Base-by-base conservation (phyloP, 2,888 invertebrate genomes). In the Rotaria macrura region DNA sequence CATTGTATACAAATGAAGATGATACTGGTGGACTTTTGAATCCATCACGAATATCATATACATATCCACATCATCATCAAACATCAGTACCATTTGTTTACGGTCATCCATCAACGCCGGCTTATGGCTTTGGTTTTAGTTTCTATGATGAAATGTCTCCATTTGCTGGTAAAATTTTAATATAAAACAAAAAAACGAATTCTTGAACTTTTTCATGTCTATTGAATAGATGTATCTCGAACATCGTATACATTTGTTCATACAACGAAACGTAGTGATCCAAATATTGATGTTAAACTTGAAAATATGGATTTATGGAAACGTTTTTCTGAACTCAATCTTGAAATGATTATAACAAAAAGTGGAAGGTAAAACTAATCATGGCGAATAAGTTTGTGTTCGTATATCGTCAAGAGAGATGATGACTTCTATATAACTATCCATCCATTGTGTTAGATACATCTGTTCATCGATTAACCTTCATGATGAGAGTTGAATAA, bases 301-400 rank as follows among this genome's bases (percentile, higher is more conserved):
- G 92, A 91, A 87, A 91, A 91, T 88, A 88, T 89, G 65, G 91
- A 91, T n/a, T 89, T 92, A 34, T 92, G 92, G 92, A 88, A 88
- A 74, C 90, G 90, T 87, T 92, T 92, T 87, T 90, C 91, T 88
- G 87, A 89, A 49, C 88, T 91, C 34, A 91, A 91, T 23, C 92
- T 92, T 2, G 92, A 92, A 87, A 92, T 92, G 92, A 92, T 92
- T 87, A 92, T 92, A 88, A 92, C 92, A 6, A 92, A 92, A 88
- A 89, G 91, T 34, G 92, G 92, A 20, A 47, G 84, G 84, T 84
- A 79, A 43, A 23, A 43, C 1, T 10, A 25, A 79, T n/a, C n/a
- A n/a, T n/a, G n/a, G n/a, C n/a, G n/a, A n/a, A n/a, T n/a, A n/a
- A n/a, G n/a, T n/a, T n/a, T n/a, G n/a, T n/a, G n/a, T n/a, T n/a